Conservation (phyloP, 1,140 invertebrate species). For the Acromyrmex charruanus region DNA sequence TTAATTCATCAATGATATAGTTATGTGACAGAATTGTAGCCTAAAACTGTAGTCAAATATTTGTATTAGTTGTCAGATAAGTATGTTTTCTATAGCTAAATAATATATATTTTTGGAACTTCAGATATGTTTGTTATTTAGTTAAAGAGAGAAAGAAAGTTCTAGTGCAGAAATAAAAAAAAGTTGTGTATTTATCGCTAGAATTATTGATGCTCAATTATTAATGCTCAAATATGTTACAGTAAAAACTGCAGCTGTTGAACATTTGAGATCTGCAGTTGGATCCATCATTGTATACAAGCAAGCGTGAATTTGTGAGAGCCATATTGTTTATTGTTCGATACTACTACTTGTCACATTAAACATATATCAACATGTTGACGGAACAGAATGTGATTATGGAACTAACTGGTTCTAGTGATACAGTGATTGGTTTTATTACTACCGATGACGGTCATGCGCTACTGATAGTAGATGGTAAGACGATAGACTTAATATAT, state of each 20-base stretch:
- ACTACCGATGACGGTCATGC: constrained; percentile 80
- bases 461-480: constrained; percentile 79
- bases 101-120: too few species aligned
- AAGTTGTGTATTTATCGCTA: too few species aligned
- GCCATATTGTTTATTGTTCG: neutral
- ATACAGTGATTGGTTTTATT: constrained; percentile 78
- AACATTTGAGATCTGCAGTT: neutral
- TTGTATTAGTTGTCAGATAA: neutral
- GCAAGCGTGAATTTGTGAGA: neutral
- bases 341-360: neutral
- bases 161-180: too few species aligned
- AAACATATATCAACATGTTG: constrained; percentile 59
- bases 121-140: too few species aligned
- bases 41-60: neutral
- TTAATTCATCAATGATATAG: neutral
- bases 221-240: neutral
- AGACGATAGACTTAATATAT: neutral
- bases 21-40: neutral
- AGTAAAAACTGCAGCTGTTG: neutral
- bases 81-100: too few species aligned
- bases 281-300: neutral
- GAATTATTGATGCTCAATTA: too few species aligned
- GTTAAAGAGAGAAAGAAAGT: too few species aligned
- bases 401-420: constrained; percentile 64
- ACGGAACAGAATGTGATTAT: constrained; percentile 61